Conservation (phyloP, 2,888 invertebrate species). For the Acanthosoma haemorrhoidale region DNA sequence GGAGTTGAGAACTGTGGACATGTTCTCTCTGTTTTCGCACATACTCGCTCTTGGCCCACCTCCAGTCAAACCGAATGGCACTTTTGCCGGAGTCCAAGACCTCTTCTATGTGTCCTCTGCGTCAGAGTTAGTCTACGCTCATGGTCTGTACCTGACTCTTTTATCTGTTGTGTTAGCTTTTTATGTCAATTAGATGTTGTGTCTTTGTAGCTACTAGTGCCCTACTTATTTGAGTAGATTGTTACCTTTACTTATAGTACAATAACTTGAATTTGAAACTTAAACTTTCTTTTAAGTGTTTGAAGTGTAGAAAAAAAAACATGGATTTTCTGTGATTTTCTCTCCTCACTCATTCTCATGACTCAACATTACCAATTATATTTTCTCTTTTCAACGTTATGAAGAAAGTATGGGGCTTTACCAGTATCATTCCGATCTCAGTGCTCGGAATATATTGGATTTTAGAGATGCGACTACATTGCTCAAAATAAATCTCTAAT, state of each 20-base stretch:
- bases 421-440: too few species aligned
- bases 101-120: background rate
- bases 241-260: too few species aligned
- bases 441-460: too few species aligned
- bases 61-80: constrained; percentile 31
- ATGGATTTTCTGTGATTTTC: background rate
- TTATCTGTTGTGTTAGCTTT: background rate
- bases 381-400: too few species aligned
- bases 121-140: background rate
- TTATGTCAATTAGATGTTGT: background rate
- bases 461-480: too few species aligned
- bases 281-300: background rate
- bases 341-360: too few species aligned
- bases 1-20: constrained; percentile 59
- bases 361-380: too few species aligned
- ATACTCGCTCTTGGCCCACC: constrained; percentile 29
- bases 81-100: constrained; percentile 3
- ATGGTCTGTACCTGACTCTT: constrained; percentile 18
- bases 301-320: background rate
- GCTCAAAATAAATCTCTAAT: too few species aligned
- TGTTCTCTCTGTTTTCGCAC: constrained; percentile 53
- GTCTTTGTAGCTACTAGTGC: background rate
- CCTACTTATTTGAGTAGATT: too few species aligned
- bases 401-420: too few species aligned
- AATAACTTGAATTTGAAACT: too few species aligned